These are phyloP conservation scores for Pseudopipra pipra DNA, from an alignment of 2,113 vertebrate species.

Conservation along the genomic window DNA sequence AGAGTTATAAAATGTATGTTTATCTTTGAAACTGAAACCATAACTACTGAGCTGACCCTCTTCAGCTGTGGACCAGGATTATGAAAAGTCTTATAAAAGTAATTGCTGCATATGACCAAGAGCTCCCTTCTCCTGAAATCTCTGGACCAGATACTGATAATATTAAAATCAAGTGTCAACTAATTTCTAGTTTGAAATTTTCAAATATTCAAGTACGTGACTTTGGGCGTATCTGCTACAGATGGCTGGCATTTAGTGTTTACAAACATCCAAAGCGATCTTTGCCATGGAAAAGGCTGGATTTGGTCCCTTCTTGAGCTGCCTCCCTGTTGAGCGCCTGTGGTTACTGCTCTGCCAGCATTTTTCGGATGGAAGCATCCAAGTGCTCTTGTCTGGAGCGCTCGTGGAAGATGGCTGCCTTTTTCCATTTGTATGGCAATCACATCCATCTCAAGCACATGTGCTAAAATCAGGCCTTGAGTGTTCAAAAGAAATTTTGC, in stretches of 20 bases:
- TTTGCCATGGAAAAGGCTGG: background rate
- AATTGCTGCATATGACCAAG: background rate
- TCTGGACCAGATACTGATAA: background rate
- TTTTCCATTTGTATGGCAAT: background rate
- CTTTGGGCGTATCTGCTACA: background rate
- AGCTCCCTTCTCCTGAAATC: background rate
- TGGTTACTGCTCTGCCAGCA: background rate
- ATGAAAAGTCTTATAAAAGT: background rate
- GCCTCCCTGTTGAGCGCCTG: background rate
- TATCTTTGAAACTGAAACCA: conserved; percentile 49
- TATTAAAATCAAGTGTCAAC: background rate
- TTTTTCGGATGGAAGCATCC: background rate
- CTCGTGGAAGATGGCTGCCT: background rate
- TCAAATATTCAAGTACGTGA: background rate
- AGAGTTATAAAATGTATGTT: conserved; percentile 41
- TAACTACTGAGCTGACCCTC: background rate
- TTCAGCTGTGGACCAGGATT: background rate
- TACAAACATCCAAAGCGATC: background rate
- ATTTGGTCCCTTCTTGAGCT: background rate
- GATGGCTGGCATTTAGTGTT: background rate
- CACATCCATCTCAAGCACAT: background rate
- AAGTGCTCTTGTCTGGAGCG: background rate
- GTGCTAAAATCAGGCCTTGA: background rate
- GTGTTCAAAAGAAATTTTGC: background rate
- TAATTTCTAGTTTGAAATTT: background rate